A percentile compares a stretch with the other conserved stretches of the same genome.
Conservation (phyloP, 2,113 vertebrate species). For the Pelmatolapia mariae region DNA sequence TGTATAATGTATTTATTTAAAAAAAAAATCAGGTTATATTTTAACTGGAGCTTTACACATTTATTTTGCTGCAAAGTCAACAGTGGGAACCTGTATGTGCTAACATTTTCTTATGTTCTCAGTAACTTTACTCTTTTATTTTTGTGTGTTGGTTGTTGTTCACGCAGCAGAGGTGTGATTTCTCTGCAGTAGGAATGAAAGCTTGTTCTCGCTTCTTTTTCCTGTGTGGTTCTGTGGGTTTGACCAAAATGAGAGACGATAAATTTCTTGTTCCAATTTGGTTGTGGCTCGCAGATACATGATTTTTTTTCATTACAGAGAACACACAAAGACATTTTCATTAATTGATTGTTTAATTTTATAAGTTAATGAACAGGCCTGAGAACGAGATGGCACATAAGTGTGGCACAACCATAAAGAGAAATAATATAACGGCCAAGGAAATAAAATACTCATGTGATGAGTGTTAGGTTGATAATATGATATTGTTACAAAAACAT, state of each 20-base stretch:
- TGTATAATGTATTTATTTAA: background rate
- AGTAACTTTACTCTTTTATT: background rate
- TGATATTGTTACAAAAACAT: background rate
- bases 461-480: background rate
- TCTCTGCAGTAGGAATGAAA: background rate
- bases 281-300: accelerated
- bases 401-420: background rate
- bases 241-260: accelerated
- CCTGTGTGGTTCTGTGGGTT: background rate
- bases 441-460: accelerated
- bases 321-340: background rate
- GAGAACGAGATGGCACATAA: no score
- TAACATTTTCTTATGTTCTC: background rate
- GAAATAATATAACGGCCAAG: background rate
- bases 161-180: accelerated
- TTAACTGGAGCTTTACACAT: accelerated
- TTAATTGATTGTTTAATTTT: background rate
- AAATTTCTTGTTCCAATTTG: background rate
- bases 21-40: accelerated
- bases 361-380: no score
- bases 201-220: background rate
- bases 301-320: background rate
- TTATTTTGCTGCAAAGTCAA: background rate
- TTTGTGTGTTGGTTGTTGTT: background rate
- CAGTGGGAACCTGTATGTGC: accelerated